A percentile compares a stretch with the other conserved stretches of the same genome.
phyloP scores from a whole-genome alignment of 2,888 invertebrate genomes.

The Tenthredo scrophulariae region DNA sequence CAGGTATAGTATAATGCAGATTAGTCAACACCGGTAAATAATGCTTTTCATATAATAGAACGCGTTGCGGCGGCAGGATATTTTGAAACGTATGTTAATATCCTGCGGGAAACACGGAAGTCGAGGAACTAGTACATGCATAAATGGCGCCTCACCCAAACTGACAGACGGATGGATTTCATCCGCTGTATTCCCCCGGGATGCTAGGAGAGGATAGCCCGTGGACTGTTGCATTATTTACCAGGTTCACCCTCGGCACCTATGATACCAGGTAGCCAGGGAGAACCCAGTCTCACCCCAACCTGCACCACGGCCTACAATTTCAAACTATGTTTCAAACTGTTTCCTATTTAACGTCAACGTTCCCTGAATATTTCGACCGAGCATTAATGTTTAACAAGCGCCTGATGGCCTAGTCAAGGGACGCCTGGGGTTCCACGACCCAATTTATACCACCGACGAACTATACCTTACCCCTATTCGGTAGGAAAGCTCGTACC shows the following conservation, averaged over 20 bases:
- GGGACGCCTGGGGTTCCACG: not conserved
- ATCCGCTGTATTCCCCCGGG: slow-evolving; percentile 27
- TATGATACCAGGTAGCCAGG: slow-evolving; percentile 5
- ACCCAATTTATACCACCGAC: slow-evolving; percentile 5
- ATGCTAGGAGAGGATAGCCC: slow-evolving; percentile 17
- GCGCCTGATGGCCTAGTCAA: slow-evolving; percentile 37
- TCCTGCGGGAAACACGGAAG: slow-evolving; percentile 12
- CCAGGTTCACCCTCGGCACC: slow-evolving; percentile 18
- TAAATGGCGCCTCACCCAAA: not conserved
- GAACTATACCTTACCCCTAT: not conserved
- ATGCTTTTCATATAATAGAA: slow-evolving; percentile 4
- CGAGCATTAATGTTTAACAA: slow-evolving; percentile 45
- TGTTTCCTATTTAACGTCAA: slow-evolving; percentile 46
- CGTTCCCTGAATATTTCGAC: slow-evolving; percentile 20
- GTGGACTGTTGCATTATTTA: slow-evolving; percentile 49
- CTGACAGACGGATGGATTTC: slow-evolving; percentile 39
- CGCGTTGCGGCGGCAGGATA: not conserved
- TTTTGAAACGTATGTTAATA: slow-evolving; percentile 22
- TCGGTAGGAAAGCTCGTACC: not conserved
- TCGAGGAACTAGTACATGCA: not conserved
- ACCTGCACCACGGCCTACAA: not conserved
- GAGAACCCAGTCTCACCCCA: not conserved
- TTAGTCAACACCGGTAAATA: slow-evolving; percentile 4
- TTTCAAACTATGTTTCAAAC: slow-evolving; percentile 46
- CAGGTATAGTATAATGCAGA: not conserved